Conservation (phyloP, 2,113 vertebrate genomes). For the Delphinapterus leucas region DNA sequence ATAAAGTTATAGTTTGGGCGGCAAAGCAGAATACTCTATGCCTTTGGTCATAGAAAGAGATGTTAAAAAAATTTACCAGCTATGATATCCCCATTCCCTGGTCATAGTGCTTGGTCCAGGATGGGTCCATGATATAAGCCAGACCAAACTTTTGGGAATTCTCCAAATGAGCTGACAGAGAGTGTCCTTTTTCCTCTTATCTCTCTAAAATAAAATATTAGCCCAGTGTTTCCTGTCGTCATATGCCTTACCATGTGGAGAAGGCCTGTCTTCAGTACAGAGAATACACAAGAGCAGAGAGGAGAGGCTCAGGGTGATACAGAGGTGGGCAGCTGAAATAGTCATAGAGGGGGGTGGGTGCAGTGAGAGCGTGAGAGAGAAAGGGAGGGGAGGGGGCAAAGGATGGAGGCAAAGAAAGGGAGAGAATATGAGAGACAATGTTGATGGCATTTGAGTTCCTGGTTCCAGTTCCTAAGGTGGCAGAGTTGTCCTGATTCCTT, state of each 20-base stretch:
- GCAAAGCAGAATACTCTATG: neutral
- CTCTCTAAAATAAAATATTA: neutral
- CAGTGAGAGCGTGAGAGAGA: neutral
- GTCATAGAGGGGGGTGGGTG: neutral
- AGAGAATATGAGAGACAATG: too few species aligned
- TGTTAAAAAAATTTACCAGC: neutral
- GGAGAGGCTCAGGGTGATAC: neutral
- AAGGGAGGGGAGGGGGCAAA: rapidly evolving
- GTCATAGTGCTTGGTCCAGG: neutral
- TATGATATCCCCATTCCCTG: too few species aligned
- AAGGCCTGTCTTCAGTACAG: neutral
- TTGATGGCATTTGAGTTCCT: neutral
- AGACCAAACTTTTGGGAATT: neutral
- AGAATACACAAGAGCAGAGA: neutral
- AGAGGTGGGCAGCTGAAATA: neutral
- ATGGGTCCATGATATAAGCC: neutral
- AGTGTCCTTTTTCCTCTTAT: neutral
- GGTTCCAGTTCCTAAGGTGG: neutral
- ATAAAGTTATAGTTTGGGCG: neutral
- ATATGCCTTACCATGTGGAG: neutral
- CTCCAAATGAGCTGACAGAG: neutral
- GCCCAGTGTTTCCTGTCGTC: neutral
- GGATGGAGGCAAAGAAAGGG: neutral
- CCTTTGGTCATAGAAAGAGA: neutral
- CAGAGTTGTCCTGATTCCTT: neutral